Base-by-base conservation (phyloP, 1,140 invertebrate genomes). In the Heliconius himera region DNA sequence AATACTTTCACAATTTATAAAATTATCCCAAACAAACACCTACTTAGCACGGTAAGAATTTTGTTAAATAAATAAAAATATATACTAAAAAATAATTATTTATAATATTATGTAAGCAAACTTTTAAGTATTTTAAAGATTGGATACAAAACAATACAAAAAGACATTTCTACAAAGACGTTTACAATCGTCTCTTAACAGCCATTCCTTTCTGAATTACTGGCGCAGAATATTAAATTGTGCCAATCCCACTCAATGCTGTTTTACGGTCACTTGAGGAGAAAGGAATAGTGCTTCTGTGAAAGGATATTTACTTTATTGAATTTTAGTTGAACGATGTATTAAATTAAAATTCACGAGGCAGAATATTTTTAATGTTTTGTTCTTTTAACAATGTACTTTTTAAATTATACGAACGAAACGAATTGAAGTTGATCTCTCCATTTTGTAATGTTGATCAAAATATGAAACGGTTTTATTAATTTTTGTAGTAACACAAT, bases 181-280 rank as follows among this genome's bases (percentile, higher is more conserved):
- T 66, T 66, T 66, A 66, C 60, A 66, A 29, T 66, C 26, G 60
- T 66, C 22, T 66, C 22, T 66, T 66, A 66, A 66, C 60, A 66
- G 60, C 22, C 22, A 22, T 66, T 66, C 26, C 60, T 16, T 29
- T 66, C 26, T 29, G 60, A 29, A 29, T 29, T 66, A 66, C 60
- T 66, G 60, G 60, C 22, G 60, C 26, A 66, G 26, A 66, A 66
- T 66, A 77, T 72, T 72, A 70, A 72, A 72, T 77, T 77, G 70
- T n/a, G 70, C 41, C 70, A 72, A 77, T 56, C 76, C 70, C 29
- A 77, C 49, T 73, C 76, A 77, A 77, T 29, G 71, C 49, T 77
- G 49, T 54, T 77, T 77, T 70, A 77, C 76, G 76, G 76, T 54
- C 70, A 77, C 66, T 77, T 77, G 76, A 77, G 29, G 70, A 77